phyloP scores from a whole-genome alignment of 2,113 vertebrate species.

The Parotia lawesii region DNA sequence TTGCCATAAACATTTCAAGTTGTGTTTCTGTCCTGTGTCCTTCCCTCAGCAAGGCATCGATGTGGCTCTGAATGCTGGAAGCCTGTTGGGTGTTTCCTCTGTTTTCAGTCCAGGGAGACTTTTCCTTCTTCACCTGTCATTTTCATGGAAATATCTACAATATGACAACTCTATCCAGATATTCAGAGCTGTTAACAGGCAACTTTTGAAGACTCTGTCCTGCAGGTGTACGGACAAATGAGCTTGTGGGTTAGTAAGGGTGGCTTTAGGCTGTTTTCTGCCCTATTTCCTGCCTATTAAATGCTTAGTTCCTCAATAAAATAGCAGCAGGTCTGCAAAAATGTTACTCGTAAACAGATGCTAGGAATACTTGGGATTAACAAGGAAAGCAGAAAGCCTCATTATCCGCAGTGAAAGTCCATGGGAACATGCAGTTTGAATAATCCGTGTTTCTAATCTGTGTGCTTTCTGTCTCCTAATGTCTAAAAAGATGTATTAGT shows the following conservation, averaged over 20 bases:
- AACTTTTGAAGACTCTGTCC: background rate
- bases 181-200: background rate
- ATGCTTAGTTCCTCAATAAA: background rate
- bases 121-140: background rate
- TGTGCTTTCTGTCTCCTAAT: background rate
- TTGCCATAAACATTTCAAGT: background rate
- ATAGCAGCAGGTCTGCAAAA: background rate
- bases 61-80: rapidly evolving
- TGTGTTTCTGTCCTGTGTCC: background rate
- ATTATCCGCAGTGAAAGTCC: background rate
- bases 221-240: background rate
- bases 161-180: background rate
- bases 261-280: background rate
- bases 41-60: background rate
- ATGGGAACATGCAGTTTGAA: background rate
- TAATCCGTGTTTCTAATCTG: background rate
- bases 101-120: background rate
- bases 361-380: background rate
- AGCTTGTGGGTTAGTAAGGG: background rate
- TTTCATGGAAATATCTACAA: background rate
- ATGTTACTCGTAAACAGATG: background rate
- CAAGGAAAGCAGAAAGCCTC: background rate
- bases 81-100: background rate
- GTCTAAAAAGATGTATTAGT: background rate
- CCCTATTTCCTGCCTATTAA: background rate